Evolutionary conservation across 2,797 vertebrate species (phyloP), one percentile per base, ranked within the genome.

Genomic region (Decapterus maruadsi): DNA sequence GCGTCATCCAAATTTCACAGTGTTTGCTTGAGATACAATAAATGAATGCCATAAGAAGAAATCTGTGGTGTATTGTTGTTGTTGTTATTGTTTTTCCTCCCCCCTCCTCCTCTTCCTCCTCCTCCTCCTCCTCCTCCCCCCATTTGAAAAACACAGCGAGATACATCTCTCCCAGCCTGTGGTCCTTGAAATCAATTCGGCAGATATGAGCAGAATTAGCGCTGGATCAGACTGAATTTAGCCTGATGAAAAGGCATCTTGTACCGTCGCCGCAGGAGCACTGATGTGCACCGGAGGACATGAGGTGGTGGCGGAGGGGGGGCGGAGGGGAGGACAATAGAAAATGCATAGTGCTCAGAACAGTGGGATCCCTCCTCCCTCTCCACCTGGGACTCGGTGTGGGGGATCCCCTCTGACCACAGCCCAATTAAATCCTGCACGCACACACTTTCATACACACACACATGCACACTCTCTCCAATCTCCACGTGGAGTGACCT

Each of bases 331-430:
- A 22, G 54, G 87, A 85, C 84, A 93, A 94, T 93, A 72, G 84
- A 90, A 91, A 87, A 89, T 87, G 80, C 91, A 88, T 85, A 89
- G 90, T 90, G 87, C 90, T 92, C 89, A 55, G 69, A 95, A 92
- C 93, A 94, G 94, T 91, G 87, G 91, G 92, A 92, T 91, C 90
- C 90, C 90, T 90, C 92, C 94, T 95, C 92, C 85, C 72, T 80
- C 90, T 94, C 93, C 94, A 94, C 94, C 95, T 94, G 93, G 92
- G 93, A 95, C 92, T 92, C 92, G 72, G 82, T 85, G 85, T 86
- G 84, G 86, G 91, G 90, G 86, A 94, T 91, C 93, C 92, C 93
- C 92, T 93, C 92, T 91, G 93, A 93, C 95, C 94, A 87, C 86
- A 89, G 93, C 87, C 94, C 94, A 95, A 95, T 95, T 95, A 95